Conservation (phyloP, 2,113 vertebrate species). For the Caretta caretta region DNA sequence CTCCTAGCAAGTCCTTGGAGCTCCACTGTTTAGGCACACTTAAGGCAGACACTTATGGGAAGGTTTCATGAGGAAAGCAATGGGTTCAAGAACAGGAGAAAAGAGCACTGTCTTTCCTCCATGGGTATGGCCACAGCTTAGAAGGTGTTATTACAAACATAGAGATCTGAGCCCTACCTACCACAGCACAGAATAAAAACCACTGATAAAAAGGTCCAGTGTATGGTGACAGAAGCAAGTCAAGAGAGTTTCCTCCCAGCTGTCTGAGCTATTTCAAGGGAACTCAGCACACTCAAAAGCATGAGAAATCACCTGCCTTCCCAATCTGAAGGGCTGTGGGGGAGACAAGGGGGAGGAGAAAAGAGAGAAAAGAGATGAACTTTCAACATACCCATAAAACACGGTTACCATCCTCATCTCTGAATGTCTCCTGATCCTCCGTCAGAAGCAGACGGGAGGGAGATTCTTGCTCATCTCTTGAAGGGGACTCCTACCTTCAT, state of each 20-base stretch:
- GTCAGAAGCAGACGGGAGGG: neutral
- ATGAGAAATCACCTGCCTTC: neutral
- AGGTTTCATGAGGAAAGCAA: neutral
- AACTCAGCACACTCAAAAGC: fast-evolving
- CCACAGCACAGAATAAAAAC: neutral
- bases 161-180: neutral
- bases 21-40: neutral
- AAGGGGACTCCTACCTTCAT: slow-evolving; percentile 72
- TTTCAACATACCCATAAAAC: neutral
- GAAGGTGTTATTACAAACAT: neutral
- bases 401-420: neutral
- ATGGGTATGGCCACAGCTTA: neutral
- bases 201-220: neutral
- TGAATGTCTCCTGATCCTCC: neutral
- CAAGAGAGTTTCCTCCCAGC: neutral
- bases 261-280: neutral
- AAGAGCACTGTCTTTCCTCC: neutral
- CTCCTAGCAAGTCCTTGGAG: neutral
- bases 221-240: neutral
- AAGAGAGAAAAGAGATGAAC: neutral
- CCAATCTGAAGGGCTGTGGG: neutral
- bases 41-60: neutral
- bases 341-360: neutral
- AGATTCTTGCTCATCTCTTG: slow-evolving; percentile 56
- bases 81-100: neutral